phyloP scores from a whole-genome alignment of 2,888 invertebrate genomes.

The Nephrotoma appendiculata region DNA sequence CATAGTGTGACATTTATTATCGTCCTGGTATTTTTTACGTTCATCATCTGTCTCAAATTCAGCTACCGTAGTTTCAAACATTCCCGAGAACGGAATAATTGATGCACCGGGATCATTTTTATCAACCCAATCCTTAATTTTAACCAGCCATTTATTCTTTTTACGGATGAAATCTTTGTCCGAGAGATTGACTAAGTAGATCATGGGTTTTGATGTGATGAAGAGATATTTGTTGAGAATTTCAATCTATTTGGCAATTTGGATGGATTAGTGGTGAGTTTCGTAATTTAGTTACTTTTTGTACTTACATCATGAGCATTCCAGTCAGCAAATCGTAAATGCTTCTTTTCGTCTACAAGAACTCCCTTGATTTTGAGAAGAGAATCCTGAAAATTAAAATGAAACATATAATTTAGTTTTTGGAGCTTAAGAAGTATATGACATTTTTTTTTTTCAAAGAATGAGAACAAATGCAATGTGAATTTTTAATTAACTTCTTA shows the following conservation, averaged over 20 bases:
- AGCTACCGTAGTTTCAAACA: constrained; percentile 68
- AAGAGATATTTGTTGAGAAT: constrained; percentile 91
- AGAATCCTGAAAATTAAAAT: constrained; percentile 52
- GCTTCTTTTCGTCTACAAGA: constrained; percentile 78
- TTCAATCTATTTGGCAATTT: constrained; percentile 61
- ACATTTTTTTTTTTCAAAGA: too few relatives aligned
- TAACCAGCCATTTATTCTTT: constrained; percentile 93
- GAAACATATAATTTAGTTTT: constrained; percentile 9
- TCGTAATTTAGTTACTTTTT: background rate
- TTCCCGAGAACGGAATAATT: constrained; percentile 93
- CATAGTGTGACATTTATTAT: constrained; percentile 67
- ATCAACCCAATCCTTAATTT: constrained; percentile 98
- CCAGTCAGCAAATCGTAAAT: constrained; percentile 89
- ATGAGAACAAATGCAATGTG: too few relatives aligned
- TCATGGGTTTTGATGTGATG: constrained; percentile 91
- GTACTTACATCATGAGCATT: constrained; percentile 73
- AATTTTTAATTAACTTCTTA: too few relatives aligned
- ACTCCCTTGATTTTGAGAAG: constrained; percentile 70
- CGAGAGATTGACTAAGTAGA: constrained; percentile 93
- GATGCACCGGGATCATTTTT: constrained; percentile 87
- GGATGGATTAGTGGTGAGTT: constrained; percentile 14
- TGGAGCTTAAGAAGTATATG: too few relatives aligned
- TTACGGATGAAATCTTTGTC: constrained; percentile 97
- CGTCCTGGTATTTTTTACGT: constrained; percentile 64
- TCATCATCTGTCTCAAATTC: constrained; percentile 71